Evolutionary conservation across 2,888 invertebrate genomes (phyloP).

Genomic region (Ypsolopha sequella): DNA sequence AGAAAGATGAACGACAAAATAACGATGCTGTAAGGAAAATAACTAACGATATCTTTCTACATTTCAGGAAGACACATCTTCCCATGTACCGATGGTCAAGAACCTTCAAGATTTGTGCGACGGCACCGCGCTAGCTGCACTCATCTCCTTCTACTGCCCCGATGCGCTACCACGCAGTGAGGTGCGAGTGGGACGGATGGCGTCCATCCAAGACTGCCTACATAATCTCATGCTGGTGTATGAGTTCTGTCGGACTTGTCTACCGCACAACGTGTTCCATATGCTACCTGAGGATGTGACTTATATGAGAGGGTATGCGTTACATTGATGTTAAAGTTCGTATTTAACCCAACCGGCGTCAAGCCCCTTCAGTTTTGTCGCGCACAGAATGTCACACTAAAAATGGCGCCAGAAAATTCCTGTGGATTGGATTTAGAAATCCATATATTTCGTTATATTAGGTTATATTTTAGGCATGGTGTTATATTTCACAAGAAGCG

Average conservation of each 20-base stretch:
- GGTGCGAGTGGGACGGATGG: conserved; percentile 69
- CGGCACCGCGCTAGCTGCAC: conserved; percentile 88
- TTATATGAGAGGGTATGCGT: conserved; percentile 86
- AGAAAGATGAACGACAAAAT: too few species aligned
- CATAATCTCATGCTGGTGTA: conserved; percentile 91
- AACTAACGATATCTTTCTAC: background rate
- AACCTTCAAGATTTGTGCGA: conserved; percentile 92
- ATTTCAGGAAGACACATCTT: conserved; percentile 67
- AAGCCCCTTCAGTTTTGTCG: too few species aligned
- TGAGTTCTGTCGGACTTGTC: conserved; percentile 86
- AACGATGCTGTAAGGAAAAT: too few species aligned
- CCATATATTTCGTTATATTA: too few species aligned
- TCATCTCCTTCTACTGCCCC: conserved; percentile 90
- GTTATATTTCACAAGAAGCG: too few species aligned
- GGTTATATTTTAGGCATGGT: too few species aligned
- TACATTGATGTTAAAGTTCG: too few species aligned
- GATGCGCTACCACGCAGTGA: conserved; percentile 44
- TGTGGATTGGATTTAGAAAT: too few species aligned
- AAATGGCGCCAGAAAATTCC: too few species aligned
- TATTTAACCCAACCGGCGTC: too few species aligned
- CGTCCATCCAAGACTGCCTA: conserved; percentile 89
- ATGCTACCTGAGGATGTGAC: conserved; percentile 96
- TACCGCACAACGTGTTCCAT: conserved; percentile 92
- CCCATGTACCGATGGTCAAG: conserved; percentile 77
- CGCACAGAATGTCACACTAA: too few species aligned